Evolutionary conservation across 2,113 vertebrate species (phyloP).

Genomic region (Neogobius melanostomus): DNA sequence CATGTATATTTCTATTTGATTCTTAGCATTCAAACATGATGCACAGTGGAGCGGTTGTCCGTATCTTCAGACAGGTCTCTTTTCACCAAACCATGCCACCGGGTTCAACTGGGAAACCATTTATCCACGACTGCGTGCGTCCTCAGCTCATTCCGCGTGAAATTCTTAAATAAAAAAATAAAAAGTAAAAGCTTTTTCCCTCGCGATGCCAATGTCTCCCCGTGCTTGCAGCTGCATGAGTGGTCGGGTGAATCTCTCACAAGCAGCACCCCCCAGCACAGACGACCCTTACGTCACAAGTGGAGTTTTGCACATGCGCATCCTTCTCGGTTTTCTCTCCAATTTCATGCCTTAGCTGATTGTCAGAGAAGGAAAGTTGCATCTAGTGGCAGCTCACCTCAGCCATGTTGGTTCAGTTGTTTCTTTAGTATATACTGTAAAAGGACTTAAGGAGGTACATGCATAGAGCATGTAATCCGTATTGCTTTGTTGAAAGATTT

Average conservation of each 20-base stretch:
- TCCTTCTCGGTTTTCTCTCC: conserved; percentile 46
- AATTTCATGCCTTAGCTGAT: conserved; percentile 47
- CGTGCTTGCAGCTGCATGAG: conserved; percentile 65
- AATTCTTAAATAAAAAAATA: conserved; percentile 14
- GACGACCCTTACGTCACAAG: conserved; percentile 71
- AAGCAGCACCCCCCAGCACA: conserved; percentile 48
- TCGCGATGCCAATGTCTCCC: conserved; percentile 48
- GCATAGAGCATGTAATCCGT: neutral
- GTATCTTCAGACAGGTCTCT: conserved; percentile 28
- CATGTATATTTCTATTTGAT: conserved; percentile 66
- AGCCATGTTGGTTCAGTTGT: conserved; percentile 62
- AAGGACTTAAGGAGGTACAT: neutral
- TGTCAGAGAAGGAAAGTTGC: conserved; percentile 15
- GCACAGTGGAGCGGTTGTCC: conserved; percentile 46
- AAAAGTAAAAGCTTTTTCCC: conserved; percentile 38
- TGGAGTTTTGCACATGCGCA: conserved; percentile 58
- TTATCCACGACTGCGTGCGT: conserved; percentile 12
- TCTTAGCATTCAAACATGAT: conserved; percentile 67
- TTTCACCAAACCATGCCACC: conserved; percentile 58
- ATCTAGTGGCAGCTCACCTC: conserved; percentile 22
- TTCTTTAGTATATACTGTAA: neutral
- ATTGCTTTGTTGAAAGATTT: neutral
- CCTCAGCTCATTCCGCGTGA: conserved; percentile 44
- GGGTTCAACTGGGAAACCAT: conserved; percentile 17
- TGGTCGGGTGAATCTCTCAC: conserved; percentile 53